phyloP scores from a whole-genome alignment of 1,140 invertebrate genomes.

The Palaemon carinicauda region DNA sequence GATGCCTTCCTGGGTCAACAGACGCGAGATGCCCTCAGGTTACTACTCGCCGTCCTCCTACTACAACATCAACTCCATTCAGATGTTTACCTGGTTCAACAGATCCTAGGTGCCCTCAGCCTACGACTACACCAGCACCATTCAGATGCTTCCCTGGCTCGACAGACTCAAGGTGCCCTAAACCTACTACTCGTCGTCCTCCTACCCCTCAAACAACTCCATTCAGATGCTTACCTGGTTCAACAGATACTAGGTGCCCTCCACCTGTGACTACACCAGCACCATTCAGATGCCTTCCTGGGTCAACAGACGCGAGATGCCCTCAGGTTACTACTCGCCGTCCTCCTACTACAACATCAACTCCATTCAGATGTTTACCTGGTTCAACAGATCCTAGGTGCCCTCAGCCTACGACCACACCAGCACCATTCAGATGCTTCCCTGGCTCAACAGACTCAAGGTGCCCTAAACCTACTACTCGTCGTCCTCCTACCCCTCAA shows the following conservation, averaged over 20 bases:
- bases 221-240: neutral
- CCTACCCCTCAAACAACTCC: too few relatives aligned
- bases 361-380: too few relatives aligned
- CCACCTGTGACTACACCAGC: too few relatives aligned
- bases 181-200: too few relatives aligned
- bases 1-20: slow-evolving; percentile 19
- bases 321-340: neutral
- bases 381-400: too few relatives aligned
- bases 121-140: too few relatives aligned
- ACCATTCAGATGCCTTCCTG: slow-evolving; percentile 20
- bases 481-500: slow-evolving; percentile 19
- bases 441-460: neutral
- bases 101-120: neutral
- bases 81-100: neutral
- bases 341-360: too few relatives aligned
- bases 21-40: slow-evolving; percentile 5
- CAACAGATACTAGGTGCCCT: neutral
- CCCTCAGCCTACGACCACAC: too few relatives aligned
- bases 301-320: slow-evolving; percentile 35
- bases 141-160: too few relatives aligned
- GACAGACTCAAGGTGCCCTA: too few relatives aligned
- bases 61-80: too few relatives aligned
- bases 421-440: neutral
- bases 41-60: too few relatives aligned
- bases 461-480: neutral